phyloP scores from a whole-genome alignment of 2,113 vertebrate species.

The Struthidea cinerea region DNA sequence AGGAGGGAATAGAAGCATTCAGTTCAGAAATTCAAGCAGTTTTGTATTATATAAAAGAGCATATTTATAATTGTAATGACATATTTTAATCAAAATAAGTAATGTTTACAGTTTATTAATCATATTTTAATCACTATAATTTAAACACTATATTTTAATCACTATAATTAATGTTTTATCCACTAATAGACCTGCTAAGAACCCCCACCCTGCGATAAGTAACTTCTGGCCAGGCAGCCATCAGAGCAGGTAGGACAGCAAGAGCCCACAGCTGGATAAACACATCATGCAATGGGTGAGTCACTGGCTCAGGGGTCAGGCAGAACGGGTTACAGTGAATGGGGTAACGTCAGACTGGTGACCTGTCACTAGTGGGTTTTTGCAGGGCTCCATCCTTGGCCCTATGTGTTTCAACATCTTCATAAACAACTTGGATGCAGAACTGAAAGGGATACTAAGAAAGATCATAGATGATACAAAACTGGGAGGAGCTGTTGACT shows the following conservation, averaged over 20 bases:
- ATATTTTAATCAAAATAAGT: not conserved
- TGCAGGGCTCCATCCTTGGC: not conserved
- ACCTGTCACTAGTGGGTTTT: not conserved
- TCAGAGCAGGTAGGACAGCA: not conserved
- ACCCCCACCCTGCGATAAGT: not conserved
- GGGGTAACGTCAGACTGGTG: too few relatives aligned
- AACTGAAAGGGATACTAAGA: not conserved
- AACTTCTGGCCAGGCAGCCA: not conserved
- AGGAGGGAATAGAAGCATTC: not conserved
- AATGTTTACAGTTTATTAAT: not conserved
- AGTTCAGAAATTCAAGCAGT: not conserved
- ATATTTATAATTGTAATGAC: not conserved
- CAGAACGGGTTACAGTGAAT: not conserved
- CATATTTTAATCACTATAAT: not conserved
- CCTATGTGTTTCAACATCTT: not conserved
- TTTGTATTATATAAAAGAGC: not conserved
- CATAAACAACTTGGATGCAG: not conserved
- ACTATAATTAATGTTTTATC: not conserved
- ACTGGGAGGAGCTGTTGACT: not conserved
- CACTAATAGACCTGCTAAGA: not conserved
- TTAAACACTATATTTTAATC: not conserved
- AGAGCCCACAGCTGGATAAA: not conserved
- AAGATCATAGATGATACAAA: not conserved
- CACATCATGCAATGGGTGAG: too few relatives aligned
- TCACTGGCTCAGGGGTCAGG: rapidly evolving